Percentiles rank a stretch among this genome's conserved stretches.
Conservation (phyloP, 2,888 invertebrate species). For the Eupithecia vulgata region DNA sequence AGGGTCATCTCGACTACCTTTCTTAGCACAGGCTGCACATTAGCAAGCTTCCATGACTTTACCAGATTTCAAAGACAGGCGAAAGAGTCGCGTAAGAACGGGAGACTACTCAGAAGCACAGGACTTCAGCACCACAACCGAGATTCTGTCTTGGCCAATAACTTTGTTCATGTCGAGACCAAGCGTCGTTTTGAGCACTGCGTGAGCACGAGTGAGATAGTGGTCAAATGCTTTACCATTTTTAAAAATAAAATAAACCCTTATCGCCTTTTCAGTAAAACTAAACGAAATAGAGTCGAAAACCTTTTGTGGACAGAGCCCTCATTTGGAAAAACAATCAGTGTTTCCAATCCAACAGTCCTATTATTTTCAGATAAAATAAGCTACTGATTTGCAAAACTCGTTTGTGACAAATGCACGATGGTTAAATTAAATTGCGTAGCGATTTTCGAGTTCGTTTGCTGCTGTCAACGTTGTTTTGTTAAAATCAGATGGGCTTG, state of each 20-base stretch:
- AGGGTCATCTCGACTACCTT: too few species aligned
- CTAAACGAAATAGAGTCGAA: background rate
- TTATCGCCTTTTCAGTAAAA: background rate
- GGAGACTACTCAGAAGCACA: too few species aligned
- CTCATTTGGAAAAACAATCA: conserved; percentile 37
- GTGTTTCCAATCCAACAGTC: conserved; percentile 31
- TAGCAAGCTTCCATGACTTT: too few species aligned
- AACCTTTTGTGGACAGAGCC: conserved; percentile 13
- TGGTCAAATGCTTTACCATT: background rate
- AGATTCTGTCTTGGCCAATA: too few species aligned
- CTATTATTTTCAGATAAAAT: conserved; percentile 50
- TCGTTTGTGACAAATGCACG: conserved; percentile 48
- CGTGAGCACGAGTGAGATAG: background rate
- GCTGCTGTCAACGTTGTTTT: conserved; percentile 45
- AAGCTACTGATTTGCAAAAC: conserved; percentile 37
- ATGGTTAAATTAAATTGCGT: conserved; percentile 56
- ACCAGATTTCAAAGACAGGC: too few species aligned
- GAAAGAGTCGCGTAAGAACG: too few species aligned
- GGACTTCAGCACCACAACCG: too few species aligned
- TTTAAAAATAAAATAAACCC: background rate
- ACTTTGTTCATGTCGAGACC: too few species aligned
- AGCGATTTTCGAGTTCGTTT: conserved; percentile 49
- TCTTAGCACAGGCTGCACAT: too few species aligned
- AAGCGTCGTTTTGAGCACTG: too few species aligned
- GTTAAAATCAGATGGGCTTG: conserved; percentile 29